phyloP scores from a whole-genome alignment of 2,113 vertebrate species.

The Mus spicilegus region DNA sequence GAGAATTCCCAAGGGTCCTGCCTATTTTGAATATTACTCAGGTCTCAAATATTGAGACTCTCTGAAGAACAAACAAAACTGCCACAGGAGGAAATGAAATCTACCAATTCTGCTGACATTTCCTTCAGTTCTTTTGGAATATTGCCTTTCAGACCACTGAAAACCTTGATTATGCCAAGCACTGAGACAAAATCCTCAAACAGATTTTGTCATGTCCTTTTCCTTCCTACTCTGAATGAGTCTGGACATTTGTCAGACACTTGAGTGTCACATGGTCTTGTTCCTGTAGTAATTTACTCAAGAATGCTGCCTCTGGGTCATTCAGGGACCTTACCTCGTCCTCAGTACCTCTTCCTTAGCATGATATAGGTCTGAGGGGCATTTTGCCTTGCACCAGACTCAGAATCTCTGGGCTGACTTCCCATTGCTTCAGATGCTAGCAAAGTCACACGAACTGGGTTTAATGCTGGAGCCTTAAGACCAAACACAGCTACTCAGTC shows the following conservation, averaged over 20 bases:
- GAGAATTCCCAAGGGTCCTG: not conserved
- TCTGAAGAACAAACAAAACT: not conserved
- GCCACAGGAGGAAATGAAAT: not conserved
- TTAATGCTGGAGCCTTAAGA: not conserved
- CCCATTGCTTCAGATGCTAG: not conserved
- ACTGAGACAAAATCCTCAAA: not conserved
- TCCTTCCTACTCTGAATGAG: not conserved
- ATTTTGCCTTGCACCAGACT: not conserved
- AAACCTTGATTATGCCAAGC: not conserved
- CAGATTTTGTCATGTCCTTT: not conserved
- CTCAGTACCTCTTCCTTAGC: not conserved
- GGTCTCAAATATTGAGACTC: not conserved
- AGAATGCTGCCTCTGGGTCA: rapidly evolving
- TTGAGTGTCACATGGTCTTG: not conserved
- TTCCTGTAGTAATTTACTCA: not conserved
- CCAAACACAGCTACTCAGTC: not conserved
- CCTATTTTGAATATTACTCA: not conserved
- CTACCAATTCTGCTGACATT: not conserved
- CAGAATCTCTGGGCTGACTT: too few relatives aligned
- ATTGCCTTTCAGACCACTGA: not conserved
- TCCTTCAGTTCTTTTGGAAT: not conserved
- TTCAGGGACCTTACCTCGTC: too few relatives aligned
- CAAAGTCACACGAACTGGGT: not conserved
- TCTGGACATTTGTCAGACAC: too few relatives aligned
- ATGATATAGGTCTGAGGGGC: too few relatives aligned